Conservation (phyloP, 2,113 vertebrate genomes). For the Reinhardtius hippoglossoides region DNA sequence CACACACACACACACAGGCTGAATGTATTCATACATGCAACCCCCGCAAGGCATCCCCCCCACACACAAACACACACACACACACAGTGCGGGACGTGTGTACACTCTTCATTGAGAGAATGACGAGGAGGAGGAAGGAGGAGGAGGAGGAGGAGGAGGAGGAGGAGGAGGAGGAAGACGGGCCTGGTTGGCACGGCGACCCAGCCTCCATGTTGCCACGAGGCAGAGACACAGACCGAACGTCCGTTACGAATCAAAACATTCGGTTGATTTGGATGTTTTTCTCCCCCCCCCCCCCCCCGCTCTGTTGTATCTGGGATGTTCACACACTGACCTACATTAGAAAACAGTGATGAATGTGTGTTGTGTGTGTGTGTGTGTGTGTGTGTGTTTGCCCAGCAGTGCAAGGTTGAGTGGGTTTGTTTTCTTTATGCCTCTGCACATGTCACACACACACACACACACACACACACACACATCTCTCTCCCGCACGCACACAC, state of each 20-base stretch:
- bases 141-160: slow-evolving; percentile 9
- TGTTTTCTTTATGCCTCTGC: no score
- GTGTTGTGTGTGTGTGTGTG: not conserved
- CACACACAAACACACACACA: not conserved
- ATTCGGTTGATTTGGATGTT: slow-evolving; percentile 43
- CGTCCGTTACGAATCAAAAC: slow-evolving; percentile 57
- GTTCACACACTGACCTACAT: slow-evolving; percentile 42
- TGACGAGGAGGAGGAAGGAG: slow-evolving; percentile 13
- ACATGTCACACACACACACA: no score
- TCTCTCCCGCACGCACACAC: no score
- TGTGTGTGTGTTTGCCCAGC: slow-evolving; percentile 8
- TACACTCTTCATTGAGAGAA: slow-evolving; percentile 31
- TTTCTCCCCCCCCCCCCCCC: not conserved
- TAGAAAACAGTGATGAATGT: slow-evolving; percentile 3
- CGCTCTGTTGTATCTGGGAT: not conserved
- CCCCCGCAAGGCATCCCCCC: slow-evolving; percentile 18
- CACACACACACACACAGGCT: slow-evolving; percentile 8
- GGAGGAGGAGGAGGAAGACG: not conserved
- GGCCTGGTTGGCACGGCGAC: slow-evolving; percentile 22
- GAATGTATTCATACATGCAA: slow-evolving; percentile 11
- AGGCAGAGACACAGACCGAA: slow-evolving; percentile 35
- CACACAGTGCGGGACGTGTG: not conserved
- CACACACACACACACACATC: no score
- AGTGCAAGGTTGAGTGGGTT: not conserved
- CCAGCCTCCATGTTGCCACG: slow-evolving; percentile 37